Conservation (phyloP, 2,888 invertebrate species). For the Patella depressa region DNA sequence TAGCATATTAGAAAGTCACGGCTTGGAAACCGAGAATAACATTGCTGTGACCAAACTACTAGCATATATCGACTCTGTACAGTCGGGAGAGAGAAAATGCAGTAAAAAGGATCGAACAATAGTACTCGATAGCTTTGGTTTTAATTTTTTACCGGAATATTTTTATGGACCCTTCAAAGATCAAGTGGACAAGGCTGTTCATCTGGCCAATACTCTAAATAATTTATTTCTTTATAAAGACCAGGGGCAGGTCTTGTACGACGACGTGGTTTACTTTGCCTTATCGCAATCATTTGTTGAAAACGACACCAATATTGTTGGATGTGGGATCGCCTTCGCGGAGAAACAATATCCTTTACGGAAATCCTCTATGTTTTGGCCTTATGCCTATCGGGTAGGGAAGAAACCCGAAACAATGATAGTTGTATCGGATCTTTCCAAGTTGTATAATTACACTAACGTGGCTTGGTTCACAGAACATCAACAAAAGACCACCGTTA, state of each 20-base stretch:
- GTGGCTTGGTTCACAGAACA: constrained; percentile 35
- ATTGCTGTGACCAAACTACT: background rate
- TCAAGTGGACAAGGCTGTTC: constrained; percentile 42
- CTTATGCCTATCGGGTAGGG: constrained; percentile 44
- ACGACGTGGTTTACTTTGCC: constrained; percentile 40
- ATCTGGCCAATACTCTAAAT: constrained; percentile 46
- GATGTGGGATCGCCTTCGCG: constrained; percentile 56
- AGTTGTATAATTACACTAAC: constrained; percentile 30
- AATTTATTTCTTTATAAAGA: constrained; percentile 38
- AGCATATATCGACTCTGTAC: background rate
- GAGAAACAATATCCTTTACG: constrained; percentile 33
- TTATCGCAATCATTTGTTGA: constrained; percentile 48
- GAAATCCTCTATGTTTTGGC: constrained; percentile 42
- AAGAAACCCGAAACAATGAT: constrained; percentile 23
- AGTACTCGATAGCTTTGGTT: background rate
- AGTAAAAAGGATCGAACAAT: background rate
- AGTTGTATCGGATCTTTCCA: constrained; percentile 36
- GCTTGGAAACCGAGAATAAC: background rate
- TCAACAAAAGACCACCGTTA: constrained; percentile 17
- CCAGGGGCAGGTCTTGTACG: constrained; percentile 28
- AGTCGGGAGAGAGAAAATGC: background rate
- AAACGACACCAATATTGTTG: constrained; percentile 46
- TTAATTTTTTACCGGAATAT: constrained; percentile 25
- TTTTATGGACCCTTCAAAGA: constrained; percentile 31
- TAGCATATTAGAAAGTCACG: background rate